Conservation (phyloP, 2,797 vertebrate genomes). For the Meda fulgida region DNA sequence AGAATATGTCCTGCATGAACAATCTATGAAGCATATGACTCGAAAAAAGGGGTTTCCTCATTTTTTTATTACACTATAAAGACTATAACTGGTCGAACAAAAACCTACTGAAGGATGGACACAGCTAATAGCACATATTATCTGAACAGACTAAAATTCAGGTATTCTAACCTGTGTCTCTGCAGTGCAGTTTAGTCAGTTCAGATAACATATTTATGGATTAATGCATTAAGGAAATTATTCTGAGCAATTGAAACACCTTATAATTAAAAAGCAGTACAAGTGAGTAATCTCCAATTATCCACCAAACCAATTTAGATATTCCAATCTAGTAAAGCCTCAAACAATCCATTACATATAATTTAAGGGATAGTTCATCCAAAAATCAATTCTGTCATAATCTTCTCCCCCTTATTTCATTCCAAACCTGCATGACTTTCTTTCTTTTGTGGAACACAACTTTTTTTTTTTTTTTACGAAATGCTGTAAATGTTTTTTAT, state of each 20-base stretch:
- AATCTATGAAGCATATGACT: not conserved
- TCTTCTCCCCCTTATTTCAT: not conserved
- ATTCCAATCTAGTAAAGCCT: not conserved
- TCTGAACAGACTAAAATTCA: not conserved
- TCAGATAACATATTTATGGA: not conserved
- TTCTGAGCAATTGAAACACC: not conserved
- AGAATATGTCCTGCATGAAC: not conserved
- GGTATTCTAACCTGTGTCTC: too few relatives aligned
- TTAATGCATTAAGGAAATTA: slow-evolving; percentile 5
- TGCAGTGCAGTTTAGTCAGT: too few relatives aligned
- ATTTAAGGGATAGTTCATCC: not conserved
- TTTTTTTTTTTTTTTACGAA: too few relatives aligned
- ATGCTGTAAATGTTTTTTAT: too few relatives aligned
- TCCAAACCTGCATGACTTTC: not conserved
- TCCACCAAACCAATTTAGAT: not conserved
- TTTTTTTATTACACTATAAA: too few relatives aligned
- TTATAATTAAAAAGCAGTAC: slow-evolving; percentile 4
- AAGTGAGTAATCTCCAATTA: not conserved
- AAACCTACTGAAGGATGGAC: not conserved
- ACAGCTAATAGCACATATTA: not conserved
- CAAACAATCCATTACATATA: not conserved
- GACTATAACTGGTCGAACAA: not conserved
- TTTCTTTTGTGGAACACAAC: not conserved
- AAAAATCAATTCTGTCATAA: not conserved
- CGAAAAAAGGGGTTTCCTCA: too few relatives aligned